A percentile compares a stretch with the other conserved stretches of the same genome.
Evolutionary conservation across 2,797 vertebrate species (phyloP).

Genomic region (Hirundo rustica): DNA sequence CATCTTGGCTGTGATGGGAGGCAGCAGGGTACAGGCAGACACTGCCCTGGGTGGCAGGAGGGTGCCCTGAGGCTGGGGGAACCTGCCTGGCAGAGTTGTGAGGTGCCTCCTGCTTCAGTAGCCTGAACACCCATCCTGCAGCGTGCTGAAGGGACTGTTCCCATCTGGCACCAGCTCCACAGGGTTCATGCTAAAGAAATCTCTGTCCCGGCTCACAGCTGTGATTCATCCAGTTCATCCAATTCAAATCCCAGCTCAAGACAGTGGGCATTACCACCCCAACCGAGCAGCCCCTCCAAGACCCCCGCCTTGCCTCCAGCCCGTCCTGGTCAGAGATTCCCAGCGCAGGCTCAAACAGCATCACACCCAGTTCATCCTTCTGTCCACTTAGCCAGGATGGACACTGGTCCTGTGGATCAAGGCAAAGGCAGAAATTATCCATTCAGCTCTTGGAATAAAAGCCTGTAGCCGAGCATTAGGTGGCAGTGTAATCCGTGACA

Average conservation of each 20-base stretch:
- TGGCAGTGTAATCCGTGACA: constrained; percentile 30
- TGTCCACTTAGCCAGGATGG: background rate
- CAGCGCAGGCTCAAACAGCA: background rate
- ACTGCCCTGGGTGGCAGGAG: background rate
- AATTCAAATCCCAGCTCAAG: background rate
- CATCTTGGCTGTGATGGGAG: background rate
- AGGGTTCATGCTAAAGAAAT: background rate
- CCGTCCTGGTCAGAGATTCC: background rate
- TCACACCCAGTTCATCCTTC: background rate
- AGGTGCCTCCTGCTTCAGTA: background rate
- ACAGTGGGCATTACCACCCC: rapidly evolving
- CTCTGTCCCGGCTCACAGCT: background rate
- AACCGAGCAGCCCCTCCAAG: background rate
- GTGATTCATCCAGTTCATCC: background rate
- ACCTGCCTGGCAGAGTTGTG: background rate
- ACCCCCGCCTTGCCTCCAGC: background rate
- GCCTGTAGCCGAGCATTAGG: constrained; percentile 8
- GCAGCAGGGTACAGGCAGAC: background rate
- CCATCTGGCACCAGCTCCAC: background rate
- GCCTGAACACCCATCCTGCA: background rate
- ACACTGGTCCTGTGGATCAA: background rate
- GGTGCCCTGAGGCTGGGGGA: background rate
- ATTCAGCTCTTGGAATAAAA: background rate
- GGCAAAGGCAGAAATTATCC: background rate
- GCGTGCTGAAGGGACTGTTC: background rate